Percentiles rank a stretch among this genome's conserved stretches.
Evolutionary conservation across 2,797 vertebrate genomes (phyloP).

Genomic region (Argyrosomus regius): DNA sequence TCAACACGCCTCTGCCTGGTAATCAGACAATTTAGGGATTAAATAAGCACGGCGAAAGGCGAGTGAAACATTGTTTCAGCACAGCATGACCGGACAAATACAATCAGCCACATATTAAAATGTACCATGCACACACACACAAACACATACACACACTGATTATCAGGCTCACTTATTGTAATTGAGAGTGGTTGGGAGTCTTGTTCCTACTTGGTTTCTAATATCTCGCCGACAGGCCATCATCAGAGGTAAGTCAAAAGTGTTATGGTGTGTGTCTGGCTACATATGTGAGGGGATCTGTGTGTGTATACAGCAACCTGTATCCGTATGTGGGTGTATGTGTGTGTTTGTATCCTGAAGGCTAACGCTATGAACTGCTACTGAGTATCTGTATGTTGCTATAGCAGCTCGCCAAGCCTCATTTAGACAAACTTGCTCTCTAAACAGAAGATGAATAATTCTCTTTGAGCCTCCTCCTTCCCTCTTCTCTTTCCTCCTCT

Average conservation of each 20-base stretch:
- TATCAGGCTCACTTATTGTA: constrained; percentile 25
- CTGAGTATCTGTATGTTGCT: constrained; percentile 41
- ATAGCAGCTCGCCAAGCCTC: constrained; percentile 71
- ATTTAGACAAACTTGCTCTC: constrained; percentile 84
- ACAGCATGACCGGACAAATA: constrained; percentile 63
- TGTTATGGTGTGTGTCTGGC: not conserved
- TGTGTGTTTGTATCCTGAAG: constrained; percentile 68
- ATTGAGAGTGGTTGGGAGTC: constrained; percentile 53
- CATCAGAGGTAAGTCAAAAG: constrained; percentile 19
- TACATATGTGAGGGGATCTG: not conserved
- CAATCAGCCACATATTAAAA: constrained; percentile 52
- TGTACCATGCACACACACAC: not conserved
- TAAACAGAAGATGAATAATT: constrained; percentile 91
- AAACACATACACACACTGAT: not conserved
- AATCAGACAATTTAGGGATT: constrained; percentile 62
- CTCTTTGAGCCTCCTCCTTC: constrained; percentile 84
- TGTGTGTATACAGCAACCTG: constrained; percentile 29
- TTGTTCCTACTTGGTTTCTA: not conserved
- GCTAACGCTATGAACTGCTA: constrained; percentile 48
- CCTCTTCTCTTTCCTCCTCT: constrained; percentile 5
- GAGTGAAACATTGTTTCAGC: constrained; percentile 55
- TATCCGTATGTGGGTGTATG: not conserved
- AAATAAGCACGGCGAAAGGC: constrained; percentile 54
- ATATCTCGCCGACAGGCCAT: constrained; percentile 28
- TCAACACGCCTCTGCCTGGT: constrained; percentile 31